Evolutionary conservation across 2,113 vertebrate genomes (phyloP).

Genomic region (Nesogale talazaci): DNA sequence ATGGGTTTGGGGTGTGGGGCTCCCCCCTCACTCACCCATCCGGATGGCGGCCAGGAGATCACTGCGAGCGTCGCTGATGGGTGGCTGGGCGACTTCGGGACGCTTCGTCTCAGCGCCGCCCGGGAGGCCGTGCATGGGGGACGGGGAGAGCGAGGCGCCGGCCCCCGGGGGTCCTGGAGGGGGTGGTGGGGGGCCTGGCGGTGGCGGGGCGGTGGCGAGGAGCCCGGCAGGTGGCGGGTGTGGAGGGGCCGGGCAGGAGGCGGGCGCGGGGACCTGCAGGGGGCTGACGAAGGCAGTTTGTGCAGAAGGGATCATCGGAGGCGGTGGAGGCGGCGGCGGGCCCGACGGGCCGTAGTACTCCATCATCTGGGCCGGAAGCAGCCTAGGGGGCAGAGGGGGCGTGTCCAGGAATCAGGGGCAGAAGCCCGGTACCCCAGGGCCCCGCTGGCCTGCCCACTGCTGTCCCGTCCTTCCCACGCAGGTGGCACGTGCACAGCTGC

Average conservation of each 20-base stretch:
- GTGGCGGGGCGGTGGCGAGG: constrained; percentile 89
- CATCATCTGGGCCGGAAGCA: constrained; percentile 89
- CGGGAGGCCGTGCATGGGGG: constrained; percentile 89
- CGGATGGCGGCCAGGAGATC: constrained; percentile 98
- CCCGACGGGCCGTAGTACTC: constrained; percentile 94
- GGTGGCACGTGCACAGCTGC: too few relatives aligned
- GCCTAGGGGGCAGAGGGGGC: constrained; percentile 81
- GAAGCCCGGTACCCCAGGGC: neutral
- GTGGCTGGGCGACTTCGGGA: constrained; percentile 81
- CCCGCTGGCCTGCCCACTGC: too few relatives aligned
- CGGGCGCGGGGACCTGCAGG: constrained; percentile 89
- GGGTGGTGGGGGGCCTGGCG: constrained; percentile 93
- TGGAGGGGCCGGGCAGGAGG: constrained; percentile 86
- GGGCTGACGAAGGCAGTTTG: constrained; percentile 96
- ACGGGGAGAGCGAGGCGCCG: constrained; percentile 87
- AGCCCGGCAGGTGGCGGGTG: constrained; percentile 88
- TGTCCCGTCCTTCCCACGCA: too few relatives aligned
- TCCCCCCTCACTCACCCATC: constrained; percentile 90
- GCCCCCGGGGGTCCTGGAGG: constrained; percentile 89
- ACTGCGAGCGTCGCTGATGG: constrained; percentile 92
- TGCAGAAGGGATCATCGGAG: constrained; percentile 95
- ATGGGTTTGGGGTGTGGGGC: too few relatives aligned
- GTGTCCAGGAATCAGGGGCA: neutral
- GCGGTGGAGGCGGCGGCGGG: constrained; percentile 91
- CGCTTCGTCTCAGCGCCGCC: constrained; percentile 82